Base-by-base conservation (phyloP, 2,797 vertebrate species). In the Pempheris klunzingeri region DNA sequence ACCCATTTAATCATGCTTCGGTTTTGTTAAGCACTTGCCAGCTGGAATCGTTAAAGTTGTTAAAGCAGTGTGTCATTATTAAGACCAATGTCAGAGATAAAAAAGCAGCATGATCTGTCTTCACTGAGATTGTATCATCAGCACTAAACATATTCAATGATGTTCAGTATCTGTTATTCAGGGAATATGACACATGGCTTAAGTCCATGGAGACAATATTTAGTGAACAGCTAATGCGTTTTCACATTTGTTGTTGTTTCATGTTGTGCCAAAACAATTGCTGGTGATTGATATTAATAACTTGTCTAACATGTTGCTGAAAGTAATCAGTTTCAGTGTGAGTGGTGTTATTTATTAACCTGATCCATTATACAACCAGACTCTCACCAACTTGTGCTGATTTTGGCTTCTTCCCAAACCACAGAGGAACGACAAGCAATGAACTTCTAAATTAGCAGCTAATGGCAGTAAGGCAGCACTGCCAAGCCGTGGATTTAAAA, bases 271-370 rank as follows among this genome's bases (percentile, higher is more conserved):
- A 26, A 78, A 80, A 47, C 43, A 41, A 34, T 15, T n/a, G 15
- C 1, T 67, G 57, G 22, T 38, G n/a, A 72, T 28, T 59, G 20
- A 54, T 57, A 66, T 71, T 63, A 78, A 72, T 74, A 63, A 53
- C n/a, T 49, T 67, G 44, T 63, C 26, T 26, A 26, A 71, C 34
- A 47, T 58, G 12, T 38, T 65, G 22, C 8, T 68, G 43, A 77
- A 54, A 68, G 44, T 57, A 61, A 71, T 74, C 46, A 54, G 22
- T 71, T 57, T 20, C 43, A 43, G 22, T 54, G 50, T 55, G 53
- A 66, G 47, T 22, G 7, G 2, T 58, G 36, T 61, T 50, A 53
- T 49, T 70, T 34, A 49, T 79, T 30, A 57, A 36, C 22, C 7
- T 34, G 41, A 69, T 64, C 20, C 49, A 71, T 77, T 65, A 71